A percentile compares a stretch with the other conserved stretches of the same genome.
These are phyloP conservation scores for Eupsittula cactorum DNA, from an alignment of 2,113 vertebrate genomes.

Conservation along the genomic window DNA sequence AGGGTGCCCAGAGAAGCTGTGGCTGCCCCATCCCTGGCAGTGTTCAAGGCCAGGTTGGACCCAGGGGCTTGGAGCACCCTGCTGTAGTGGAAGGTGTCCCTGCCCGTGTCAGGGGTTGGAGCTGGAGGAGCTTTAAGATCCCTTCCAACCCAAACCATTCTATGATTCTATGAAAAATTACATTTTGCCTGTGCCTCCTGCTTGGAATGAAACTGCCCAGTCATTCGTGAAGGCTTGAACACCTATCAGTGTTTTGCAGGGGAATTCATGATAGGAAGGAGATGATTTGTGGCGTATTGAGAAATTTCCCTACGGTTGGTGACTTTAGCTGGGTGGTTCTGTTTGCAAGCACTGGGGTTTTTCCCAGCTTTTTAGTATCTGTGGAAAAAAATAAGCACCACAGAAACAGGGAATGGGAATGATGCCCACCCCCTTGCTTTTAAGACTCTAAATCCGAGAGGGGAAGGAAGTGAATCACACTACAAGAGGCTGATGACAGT, in stretches of 20 bases:
- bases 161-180: background rate
- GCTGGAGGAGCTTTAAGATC: background rate
- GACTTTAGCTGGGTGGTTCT: background rate
- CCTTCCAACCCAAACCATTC: background rate
- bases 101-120: background rate
- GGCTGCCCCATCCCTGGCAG: no score
- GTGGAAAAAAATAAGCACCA: background rate
- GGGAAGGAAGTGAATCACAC: background rate
- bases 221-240: background rate
- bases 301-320: background rate
- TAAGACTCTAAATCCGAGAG: background rate
- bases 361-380: background rate
- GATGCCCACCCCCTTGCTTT: background rate
- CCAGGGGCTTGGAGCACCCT: background rate
- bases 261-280: background rate
- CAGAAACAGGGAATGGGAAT: background rate
- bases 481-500: background rate
- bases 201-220: background rate
- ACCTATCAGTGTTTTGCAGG: background rate
- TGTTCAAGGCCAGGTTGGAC: background rate
- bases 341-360: background rate
- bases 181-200: accelerated
- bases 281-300: background rate
- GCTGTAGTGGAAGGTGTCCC: background rate
- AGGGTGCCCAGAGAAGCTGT: no score